Conservation (phyloP, 1,140 invertebrate species). For the Coptotermes formosanus region DNA sequence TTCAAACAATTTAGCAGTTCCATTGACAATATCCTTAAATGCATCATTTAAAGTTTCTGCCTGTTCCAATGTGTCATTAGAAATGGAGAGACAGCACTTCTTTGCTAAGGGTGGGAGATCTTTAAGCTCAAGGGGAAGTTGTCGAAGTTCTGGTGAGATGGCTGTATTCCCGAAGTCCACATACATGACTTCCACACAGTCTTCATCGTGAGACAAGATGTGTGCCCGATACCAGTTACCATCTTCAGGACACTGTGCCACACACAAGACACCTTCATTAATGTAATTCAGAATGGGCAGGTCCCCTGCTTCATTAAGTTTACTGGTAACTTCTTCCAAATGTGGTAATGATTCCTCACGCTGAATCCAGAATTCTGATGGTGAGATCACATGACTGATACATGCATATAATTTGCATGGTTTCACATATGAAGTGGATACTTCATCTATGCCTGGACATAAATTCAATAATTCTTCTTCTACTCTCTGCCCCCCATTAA, state of each 20-base stretch:
- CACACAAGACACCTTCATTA: constrained; percentile 56
- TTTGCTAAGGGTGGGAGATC: constrained; percentile 58
- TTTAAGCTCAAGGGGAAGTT: constrained; percentile 62
- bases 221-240: constrained; percentile 64
- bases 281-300: constrained; percentile 51
- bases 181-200: constrained; percentile 59
- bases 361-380: constrained; percentile 36
- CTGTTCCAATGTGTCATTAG: constrained; percentile 59
- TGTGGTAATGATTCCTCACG: constrained; percentile 6
- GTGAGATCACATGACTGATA: constrained; percentile 32
- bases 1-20: constrained; percentile 63
- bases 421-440: background rate
- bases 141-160: constrained; percentile 56
- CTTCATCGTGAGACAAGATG: constrained; percentile 58
- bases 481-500: constrained; percentile 20
- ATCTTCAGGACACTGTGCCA: constrained; percentile 64
- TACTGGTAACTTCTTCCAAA: constrained; percentile 39
- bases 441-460: background rate
- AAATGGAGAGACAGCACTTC: constrained; percentile 61
- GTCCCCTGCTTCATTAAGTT: constrained; percentile 49
- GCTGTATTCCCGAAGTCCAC: constrained; percentile 74
- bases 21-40: constrained; percentile 61
- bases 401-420: background rate
- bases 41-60: constrained; percentile 60
- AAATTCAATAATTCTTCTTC: background rate